phyloP scores from a whole-genome alignment of 2,797 vertebrate species.

The Onychomys leucogaster region DNA sequence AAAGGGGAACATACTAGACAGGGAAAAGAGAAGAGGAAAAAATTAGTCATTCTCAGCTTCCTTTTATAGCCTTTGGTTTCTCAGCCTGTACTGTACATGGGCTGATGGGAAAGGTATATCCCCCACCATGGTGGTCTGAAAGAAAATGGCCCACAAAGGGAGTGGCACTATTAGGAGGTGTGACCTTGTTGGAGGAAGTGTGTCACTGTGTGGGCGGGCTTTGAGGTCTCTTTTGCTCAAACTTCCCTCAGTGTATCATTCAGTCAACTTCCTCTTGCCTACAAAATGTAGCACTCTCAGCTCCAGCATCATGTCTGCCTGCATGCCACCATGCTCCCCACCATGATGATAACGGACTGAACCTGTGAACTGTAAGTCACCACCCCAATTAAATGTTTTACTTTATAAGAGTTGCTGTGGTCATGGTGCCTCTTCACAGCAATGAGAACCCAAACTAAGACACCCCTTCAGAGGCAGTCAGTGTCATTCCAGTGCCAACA shows the following conservation, averaged over 20 bases:
- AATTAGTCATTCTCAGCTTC: not conserved
- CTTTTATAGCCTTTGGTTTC: not conserved
- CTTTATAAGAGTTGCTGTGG: not conserved
- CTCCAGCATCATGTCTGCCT: not conserved
- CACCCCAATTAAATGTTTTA: not conserved
- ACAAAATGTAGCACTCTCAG: not conserved
- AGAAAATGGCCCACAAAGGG: not conserved
- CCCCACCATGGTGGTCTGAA: not conserved
- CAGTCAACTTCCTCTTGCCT: not conserved
- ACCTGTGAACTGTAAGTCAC: not conserved
- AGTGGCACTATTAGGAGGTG: not conserved
- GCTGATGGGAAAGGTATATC: not conserved
- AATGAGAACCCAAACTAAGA: not conserved
- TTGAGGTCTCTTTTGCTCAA: not conserved
- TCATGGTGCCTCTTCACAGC: not conserved
- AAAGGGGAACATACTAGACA: not conserved
- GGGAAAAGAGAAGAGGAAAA: not conserved
- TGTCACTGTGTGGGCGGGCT: not conserved
- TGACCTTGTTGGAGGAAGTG: not conserved
- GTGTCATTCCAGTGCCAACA: not conserved
- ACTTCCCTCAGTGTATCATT: not conserved
- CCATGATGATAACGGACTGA: not conserved
- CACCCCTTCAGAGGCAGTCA: accelerated
- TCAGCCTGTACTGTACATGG: not conserved
- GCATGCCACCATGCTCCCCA: not conserved